Percentiles rank a stretch among this genome's conserved stretches.
phyloP scores from a whole-genome alignment of 2,113 vertebrate species.

The Neolamprologus brichardi region DNA sequence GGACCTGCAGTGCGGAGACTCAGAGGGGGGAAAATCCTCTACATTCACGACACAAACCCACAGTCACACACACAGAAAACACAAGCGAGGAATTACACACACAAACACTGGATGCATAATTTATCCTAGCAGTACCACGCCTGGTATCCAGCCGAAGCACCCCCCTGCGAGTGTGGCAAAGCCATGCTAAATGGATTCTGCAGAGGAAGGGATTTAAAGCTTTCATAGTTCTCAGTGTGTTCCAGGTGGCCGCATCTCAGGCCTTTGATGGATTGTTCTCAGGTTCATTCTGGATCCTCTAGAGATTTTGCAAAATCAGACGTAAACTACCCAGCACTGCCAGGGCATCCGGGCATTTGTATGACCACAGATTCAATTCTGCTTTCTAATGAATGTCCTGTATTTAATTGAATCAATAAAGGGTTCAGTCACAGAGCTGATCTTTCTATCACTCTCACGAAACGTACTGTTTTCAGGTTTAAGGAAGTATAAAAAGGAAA shows the following conservation, averaged over 20 bases:
- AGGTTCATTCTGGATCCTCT: constrained; percentile 41
- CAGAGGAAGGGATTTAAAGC: constrained; percentile 69
- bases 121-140: constrained; percentile 26
- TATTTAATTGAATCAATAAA: background rate
- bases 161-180: constrained; percentile 59
- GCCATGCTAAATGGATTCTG: constrained; percentile 69
- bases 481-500: background rate
- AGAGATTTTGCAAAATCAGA: constrained; percentile 10
- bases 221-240: constrained; percentile 58
- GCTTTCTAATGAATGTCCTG: background rate
- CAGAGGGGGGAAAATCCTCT: constrained; percentile 60
- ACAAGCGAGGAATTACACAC: constrained; percentile 23
- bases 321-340: background rate
- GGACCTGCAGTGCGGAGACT: constrained; percentile 58
- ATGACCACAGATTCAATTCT: background rate
- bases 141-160: constrained; percentile 31
- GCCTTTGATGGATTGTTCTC: constrained; percentile 66
- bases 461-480: background rate
- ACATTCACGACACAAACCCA: constrained; percentile 16
- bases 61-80: constrained; percentile 26
- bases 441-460: background rate
- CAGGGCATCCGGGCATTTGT: background rate
- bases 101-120: constrained; percentile 40
- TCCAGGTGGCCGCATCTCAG: constrained; percentile 40
- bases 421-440: background rate